These are phyloP conservation scores for Lepidochrysops patricia DNA, from an alignment of 2,888 invertebrate species.

Conservation along the genomic window DNA sequence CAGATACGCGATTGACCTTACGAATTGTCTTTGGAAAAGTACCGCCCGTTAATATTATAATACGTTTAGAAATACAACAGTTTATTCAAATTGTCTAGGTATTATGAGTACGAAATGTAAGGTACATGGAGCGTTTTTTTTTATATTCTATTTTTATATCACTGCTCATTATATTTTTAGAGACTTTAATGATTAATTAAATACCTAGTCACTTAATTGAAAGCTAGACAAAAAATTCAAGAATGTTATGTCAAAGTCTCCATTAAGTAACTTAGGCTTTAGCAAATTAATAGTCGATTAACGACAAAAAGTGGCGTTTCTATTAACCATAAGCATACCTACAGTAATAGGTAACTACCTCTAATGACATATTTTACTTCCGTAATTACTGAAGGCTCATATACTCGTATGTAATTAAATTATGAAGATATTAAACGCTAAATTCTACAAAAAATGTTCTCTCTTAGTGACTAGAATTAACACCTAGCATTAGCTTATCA, in stretches of 20 bases:
- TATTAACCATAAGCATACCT: background rate
- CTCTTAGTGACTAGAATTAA: too few species aligned
- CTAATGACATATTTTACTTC: background rate
- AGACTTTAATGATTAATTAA: too few species aligned
- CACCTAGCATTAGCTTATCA: too few species aligned
- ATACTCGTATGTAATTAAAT: background rate
- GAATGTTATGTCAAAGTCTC: too few species aligned
- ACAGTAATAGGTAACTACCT: background rate
- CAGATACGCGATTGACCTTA: background rate
- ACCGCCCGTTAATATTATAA: background rate
- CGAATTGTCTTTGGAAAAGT: background rate
- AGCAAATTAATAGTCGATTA: background rate
- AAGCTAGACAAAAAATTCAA: too few species aligned
- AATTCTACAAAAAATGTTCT: background rate
- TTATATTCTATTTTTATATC: too few species aligned
- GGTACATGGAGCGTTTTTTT: too few species aligned
- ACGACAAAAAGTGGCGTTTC: background rate
- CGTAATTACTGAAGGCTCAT: background rate
- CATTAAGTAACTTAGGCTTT: too few species aligned
- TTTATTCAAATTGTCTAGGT: background rate
- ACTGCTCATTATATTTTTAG: too few species aligned
- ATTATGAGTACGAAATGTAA: too few species aligned
- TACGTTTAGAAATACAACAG: background rate
- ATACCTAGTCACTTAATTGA: too few species aligned
- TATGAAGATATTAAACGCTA: background rate